Percentiles rank a stretch among this genome's conserved stretches.
phyloP scores from a whole-genome alignment of 2,113 vertebrate genomes.

The Esox niger region DNA sequence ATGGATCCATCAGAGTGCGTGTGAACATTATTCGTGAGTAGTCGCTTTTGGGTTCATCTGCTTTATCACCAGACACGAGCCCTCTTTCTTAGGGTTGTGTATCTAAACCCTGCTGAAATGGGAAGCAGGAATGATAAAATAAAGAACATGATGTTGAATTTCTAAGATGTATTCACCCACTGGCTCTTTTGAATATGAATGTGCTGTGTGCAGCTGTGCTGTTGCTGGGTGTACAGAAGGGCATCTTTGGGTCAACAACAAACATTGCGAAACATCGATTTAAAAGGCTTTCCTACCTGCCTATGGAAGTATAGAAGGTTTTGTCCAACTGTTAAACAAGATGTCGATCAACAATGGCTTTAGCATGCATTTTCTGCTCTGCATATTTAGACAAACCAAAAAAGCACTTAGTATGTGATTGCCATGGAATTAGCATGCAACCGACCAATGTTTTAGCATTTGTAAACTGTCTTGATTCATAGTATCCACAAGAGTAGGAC shows the following conservation, averaged over 20 bases:
- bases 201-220: slow-evolving; percentile 23
- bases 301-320: no score
- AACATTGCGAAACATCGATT: not conserved
- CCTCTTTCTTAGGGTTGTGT: slow-evolving; percentile 33
- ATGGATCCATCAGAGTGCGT: not conserved
- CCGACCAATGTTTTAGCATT: not conserved
- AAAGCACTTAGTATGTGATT: not conserved
- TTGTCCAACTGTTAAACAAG: not conserved
- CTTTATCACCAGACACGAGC: slow-evolving; percentile 21
- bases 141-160: slow-evolving; percentile 37
- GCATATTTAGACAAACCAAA: not conserved
- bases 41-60: not conserved
- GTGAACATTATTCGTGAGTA: not conserved
- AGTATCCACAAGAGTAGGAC: not conserved
- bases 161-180: slow-evolving; percentile 34
- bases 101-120: slow-evolving; percentile 25
- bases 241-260: not conserved
- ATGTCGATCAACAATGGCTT: not conserved
- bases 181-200: slow-evolving; percentile 49
- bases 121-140: slow-evolving; percentile 41
- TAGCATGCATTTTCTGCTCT: not conserved
- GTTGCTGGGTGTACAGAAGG: not conserved
- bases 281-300: not conserved
- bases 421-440: not conserved
- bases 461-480: not conserved